phyloP scores from a whole-genome alignment of 2,797 vertebrate genomes.

The Enteromius thamalakanensis region DNA sequence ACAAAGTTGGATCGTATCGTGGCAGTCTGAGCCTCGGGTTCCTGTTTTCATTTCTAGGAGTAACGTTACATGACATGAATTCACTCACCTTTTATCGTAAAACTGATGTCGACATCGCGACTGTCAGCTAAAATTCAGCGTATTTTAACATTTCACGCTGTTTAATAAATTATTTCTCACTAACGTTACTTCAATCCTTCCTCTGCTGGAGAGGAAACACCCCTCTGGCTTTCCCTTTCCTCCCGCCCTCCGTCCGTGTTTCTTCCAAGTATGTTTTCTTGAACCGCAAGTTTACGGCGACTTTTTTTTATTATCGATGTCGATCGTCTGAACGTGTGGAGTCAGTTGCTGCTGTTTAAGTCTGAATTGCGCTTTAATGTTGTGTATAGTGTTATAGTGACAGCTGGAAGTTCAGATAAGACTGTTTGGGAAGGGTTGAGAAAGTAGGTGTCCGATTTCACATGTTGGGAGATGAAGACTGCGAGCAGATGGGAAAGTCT shows the following conservation, averaged over 20 bases:
- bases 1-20: conserved; percentile 33
- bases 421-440: conserved; percentile 67
- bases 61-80: conserved; percentile 24
- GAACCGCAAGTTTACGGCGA: background rate
- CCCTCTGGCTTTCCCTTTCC: conserved; percentile 54
- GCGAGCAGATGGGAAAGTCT: conserved; percentile 68
- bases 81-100: conserved; percentile 57
- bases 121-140: background rate
- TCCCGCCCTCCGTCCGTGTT: conserved; percentile 43
- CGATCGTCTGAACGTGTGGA: conserved; percentile 2
- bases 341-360: background rate
- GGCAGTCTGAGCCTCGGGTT: background rate
- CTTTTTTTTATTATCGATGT: background rate
- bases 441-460: conserved; percentile 72
- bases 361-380: background rate
- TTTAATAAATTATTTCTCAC: conserved; percentile 41
- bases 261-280: conserved; percentile 36
- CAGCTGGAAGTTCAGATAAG: conserved; percentile 44
- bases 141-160: background rate
- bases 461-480: conserved; percentile 72
- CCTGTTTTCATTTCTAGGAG: conserved; percentile 16
- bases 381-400: conserved; percentile 29
- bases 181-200: conserved; percentile 31
- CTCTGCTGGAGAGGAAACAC: conserved; percentile 52
- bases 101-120: conserved; percentile 46